Evolutionary conservation across 2,113 vertebrate genomes (phyloP), one percentile per base, ranked within the genome.

Genomic region (Dicentrarchus labrax): DNA sequence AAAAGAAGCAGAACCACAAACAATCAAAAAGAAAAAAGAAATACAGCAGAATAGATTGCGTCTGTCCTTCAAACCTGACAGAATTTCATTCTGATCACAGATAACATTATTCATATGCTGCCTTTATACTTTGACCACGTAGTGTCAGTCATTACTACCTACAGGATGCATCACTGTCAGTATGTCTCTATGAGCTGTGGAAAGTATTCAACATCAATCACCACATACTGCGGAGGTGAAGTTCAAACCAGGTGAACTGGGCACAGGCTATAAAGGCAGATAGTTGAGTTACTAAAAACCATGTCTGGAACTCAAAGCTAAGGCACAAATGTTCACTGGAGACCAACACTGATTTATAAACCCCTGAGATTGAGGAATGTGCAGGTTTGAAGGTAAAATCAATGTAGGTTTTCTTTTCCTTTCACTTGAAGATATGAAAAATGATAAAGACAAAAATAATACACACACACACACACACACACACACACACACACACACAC

Each of bases 111-210:
- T 89, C 78, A 82, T 81, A 78, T 51, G 64, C 71, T 72, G 36
- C 56, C 75, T 73, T 86, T 92, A 71, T 64, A 84, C 41, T 88
- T 38, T 69, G 62, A 80, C 61, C 64, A 70, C 59, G 77, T 68
- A 75, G 64, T 36, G 69, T 78, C 80, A 76, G 70, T 61, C 80
- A 79, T 87, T 62, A 78, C 74, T 22, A 76, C 38, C 24, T 41
- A 50, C 73, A 77, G 78, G 54, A 85, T 91, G 69, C 72, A 80
- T 90, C 82, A 80, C 72, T 72, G 83, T 89, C 82, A 74, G 21
- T 12, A 12, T 21, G 53, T 80, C 61, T 87, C 56, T 87, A 51
- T 80, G 80, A 89, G 86, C 54, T 69, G 51, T 0, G 6, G 13
- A 71, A 53, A 74, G n/a, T 48, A 21, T 85, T 87, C 79, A 78